Evolutionary conservation across 2,888 invertebrate genomes (phyloP).

Genomic region (Cylloceria caligata): DNA sequence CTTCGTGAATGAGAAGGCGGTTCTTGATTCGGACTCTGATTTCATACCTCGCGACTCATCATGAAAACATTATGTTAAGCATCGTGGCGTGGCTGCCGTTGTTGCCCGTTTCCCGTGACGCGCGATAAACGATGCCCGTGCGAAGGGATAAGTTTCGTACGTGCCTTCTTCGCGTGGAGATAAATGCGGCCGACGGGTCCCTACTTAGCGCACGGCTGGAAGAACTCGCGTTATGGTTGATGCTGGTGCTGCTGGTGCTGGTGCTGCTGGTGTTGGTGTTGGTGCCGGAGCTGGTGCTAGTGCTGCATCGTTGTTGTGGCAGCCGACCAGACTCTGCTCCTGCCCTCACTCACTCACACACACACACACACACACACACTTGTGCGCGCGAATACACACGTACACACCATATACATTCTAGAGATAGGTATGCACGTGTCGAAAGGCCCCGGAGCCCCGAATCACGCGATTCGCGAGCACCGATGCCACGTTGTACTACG

Average conservation of each 20-base stretch:
- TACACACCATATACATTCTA: conserved; percentile 4
- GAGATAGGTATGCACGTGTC: conserved; percentile 42
- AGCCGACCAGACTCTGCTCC: conserved; percentile 50
- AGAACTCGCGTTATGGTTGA: conserved; percentile 57
- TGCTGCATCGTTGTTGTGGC: conserved; percentile 18
- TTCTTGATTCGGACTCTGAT: conserved; percentile 51
- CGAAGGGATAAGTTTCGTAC: conserved; percentile 36
- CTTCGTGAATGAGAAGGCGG: conserved; percentile 13
- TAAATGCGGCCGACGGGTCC: conserved; percentile 72
- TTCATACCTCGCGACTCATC: conserved; percentile 38
- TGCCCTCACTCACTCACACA: conserved; percentile 27
- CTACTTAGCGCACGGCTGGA: conserved; percentile 72
- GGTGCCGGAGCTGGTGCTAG: conserved; percentile 1
- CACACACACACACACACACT: not conserved
- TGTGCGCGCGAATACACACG: conserved; percentile 12
- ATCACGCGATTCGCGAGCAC: conserved; percentile 68
- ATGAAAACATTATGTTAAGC: conserved; percentile 41
- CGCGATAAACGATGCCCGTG: conserved; percentile 65
- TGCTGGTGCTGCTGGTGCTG: conserved; percentile 51
- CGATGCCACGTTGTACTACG: conserved; percentile 39
- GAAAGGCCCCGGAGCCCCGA: conserved; percentile 60
- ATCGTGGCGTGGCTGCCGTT: conserved; percentile 50
- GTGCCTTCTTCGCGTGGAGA: conserved; percentile 68
- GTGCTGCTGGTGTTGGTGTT: not conserved
- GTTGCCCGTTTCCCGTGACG: conserved; percentile 54